Conservation (phyloP, 2,888 invertebrate genomes). For the Drosophila infuscata region DNA sequence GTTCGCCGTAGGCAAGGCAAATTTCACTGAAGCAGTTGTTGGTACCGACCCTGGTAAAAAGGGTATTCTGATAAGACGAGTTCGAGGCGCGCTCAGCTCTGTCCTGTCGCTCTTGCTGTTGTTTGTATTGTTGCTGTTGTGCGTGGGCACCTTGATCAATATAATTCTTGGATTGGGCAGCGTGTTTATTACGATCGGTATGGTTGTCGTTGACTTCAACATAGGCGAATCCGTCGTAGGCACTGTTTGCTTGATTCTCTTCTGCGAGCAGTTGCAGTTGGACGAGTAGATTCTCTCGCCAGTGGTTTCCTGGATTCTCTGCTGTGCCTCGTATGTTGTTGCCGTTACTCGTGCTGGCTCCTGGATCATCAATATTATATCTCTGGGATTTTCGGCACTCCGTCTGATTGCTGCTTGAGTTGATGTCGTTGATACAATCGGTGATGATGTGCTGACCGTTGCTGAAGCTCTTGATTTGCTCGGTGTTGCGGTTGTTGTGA, state of each 20-base stretch:
- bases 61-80: conserved; percentile 78
- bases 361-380: conserved; percentile 83
- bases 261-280: conserved; percentile 66
- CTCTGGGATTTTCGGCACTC: conserved; percentile 74
- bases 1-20: conserved; percentile 53
- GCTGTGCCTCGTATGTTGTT: conserved; percentile 57
- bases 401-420: conserved; percentile 60
- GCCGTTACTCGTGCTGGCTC: conserved; percentile 74
- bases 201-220: conserved; percentile 52
- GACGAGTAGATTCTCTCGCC: conserved; percentile 53
- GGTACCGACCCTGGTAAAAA: conserved; percentile 82
- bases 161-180: conserved; percentile 68
- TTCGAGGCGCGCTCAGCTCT: conserved; percentile 71
- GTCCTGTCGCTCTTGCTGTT: conserved; percentile 54
- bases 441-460: conserved; percentile 27
- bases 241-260: conserved; percentile 63
- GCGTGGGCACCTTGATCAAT: conserved; percentile 62
- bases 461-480: conserved; percentile 36
- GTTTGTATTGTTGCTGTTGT: conserved; percentile 23
- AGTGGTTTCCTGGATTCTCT: conserved; percentile 8
- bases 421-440: conserved; percentile 43
- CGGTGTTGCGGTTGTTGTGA: conserved; percentile 37
- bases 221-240: conserved; percentile 48
- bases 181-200: conserved; percentile 68
- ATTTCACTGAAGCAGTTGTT: conserved; percentile 71